Evolutionary conservation across 2,888 invertebrate species (phyloP).

Genomic region (Cheilosia impressa): DNA sequence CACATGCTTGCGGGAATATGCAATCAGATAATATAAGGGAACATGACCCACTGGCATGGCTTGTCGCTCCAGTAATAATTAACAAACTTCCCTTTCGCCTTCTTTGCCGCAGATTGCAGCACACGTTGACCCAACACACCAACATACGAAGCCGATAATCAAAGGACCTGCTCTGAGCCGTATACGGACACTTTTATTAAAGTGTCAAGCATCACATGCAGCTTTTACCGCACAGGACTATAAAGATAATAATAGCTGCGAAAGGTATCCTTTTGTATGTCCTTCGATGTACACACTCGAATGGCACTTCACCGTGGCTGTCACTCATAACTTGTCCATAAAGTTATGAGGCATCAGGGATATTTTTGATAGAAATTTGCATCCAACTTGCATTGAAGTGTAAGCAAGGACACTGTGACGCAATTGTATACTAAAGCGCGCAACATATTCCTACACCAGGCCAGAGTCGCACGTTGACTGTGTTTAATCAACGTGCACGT

Average conservation of each 20-base stretch:
- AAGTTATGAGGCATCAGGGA: slow-evolving; percentile 43
- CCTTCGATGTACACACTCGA: background rate
- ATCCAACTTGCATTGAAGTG: slow-evolving; percentile 17
- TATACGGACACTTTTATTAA: slow-evolving; percentile 18
- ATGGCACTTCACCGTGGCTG: slow-evolving; percentile 15
- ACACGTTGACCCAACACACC: background rate
- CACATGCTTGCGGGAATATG: slow-evolving; percentile 12
- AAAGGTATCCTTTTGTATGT: slow-evolving; percentile 20
- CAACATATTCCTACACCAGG: background rate
- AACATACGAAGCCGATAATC: slow-evolving; percentile 23
- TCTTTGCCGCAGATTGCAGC: too few species aligned
- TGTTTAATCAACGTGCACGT: slow-evolving; percentile 64
- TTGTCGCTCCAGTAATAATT: slow-evolving; percentile 33
- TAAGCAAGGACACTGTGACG: background rate
- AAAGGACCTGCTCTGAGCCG: slow-evolving; percentile 20
- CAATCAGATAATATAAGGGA: slow-evolving; percentile 32
- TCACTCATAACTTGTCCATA: slow-evolving; percentile 11
- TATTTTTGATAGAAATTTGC: slow-evolving; percentile 58
- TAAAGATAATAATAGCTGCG: slow-evolving; percentile 42
- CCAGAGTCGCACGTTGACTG: slow-evolving; percentile 40
- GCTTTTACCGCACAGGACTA: slow-evolving; percentile 19
- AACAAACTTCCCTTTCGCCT: slow-evolving; percentile 1
- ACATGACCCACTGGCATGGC: slow-evolving; percentile 12
- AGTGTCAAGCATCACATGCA: slow-evolving; percentile 30
- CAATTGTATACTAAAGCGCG: background rate